A percentile compares a stretch with the other conserved stretches of the same genome.
Evolutionary conservation across 2,113 vertebrate species (phyloP).

Genomic region (Strix uralensis): DNA sequence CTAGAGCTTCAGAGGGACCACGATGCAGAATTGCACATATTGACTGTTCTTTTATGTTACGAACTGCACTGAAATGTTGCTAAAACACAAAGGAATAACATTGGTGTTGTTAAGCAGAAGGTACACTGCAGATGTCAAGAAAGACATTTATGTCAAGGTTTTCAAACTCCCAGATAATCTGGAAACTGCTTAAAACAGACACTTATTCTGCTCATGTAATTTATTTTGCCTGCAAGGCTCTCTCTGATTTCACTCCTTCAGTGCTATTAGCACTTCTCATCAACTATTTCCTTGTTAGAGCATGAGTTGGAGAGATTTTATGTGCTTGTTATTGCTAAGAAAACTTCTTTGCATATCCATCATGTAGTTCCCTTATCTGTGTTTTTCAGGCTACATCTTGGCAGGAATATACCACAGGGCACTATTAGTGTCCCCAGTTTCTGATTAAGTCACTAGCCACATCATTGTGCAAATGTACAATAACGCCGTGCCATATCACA

Average conservation of each 20-base stretch:
- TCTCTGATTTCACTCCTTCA: neutral
- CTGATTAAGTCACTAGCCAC: neutral
- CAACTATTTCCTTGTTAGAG: neutral
- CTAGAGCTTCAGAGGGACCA: neutral
- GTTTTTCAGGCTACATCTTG: conserved; percentile 12
- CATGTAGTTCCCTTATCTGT: conserved; percentile 10
- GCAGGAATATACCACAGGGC: neutral
- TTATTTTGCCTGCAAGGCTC: neutral
- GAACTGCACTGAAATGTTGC: neutral
- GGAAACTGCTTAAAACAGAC: neutral
- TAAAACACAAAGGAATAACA: neutral
- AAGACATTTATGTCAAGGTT: neutral
- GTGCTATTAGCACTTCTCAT: conserved; percentile 3
- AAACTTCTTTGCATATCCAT: neutral
- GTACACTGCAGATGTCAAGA: neutral
- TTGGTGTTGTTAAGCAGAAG: neutral
- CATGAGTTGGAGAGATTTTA: neutral
- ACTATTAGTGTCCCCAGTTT: neutral
- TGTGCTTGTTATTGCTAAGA: neutral
- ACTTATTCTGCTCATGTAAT: neutral
- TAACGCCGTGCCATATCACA: neutral
- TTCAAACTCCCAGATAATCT: neutral
- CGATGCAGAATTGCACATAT: neutral
- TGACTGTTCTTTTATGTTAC: neutral
- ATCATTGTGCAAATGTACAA: neutral